These are phyloP conservation scores for Hoplodrina ambigua DNA, from an alignment of 2,888 invertebrate genomes.

Conservation along the genomic window DNA sequence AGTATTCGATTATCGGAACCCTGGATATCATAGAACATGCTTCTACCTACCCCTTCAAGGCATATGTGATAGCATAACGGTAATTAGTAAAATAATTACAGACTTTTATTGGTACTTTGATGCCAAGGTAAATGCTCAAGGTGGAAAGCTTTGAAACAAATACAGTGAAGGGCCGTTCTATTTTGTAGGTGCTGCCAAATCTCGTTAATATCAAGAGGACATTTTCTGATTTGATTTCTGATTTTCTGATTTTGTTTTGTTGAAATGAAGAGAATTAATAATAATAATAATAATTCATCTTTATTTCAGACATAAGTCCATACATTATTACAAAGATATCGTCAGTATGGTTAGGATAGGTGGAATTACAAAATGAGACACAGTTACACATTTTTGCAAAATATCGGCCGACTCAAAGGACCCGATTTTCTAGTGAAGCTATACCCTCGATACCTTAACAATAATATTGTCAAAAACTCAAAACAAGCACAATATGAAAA, in stretches of 20 bases:
- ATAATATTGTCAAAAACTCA: too few relatives aligned
- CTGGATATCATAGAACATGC: too few relatives aligned
- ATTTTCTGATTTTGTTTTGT: too few relatives aligned
- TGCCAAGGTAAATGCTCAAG: constrained; percentile 45
- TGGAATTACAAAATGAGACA: background rate
- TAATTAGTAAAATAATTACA: constrained; percentile 33
- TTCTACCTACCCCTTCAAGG: background rate
- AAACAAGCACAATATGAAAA: too few relatives aligned
- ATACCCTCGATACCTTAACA: too few relatives aligned
- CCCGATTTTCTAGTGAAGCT: background rate
- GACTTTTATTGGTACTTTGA: constrained; percentile 31
- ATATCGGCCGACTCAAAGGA: background rate
- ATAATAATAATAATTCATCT: too few relatives aligned
- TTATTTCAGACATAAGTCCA: too few relatives aligned
- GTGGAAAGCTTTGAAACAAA: constrained; percentile 44
- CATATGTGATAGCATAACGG: constrained; percentile 9
- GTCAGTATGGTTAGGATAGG: too few relatives aligned
- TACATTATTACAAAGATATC: too few relatives aligned
- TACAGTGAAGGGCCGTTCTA: constrained; percentile 55
- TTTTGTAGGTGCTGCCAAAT: constrained; percentile 13
- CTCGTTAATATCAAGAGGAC: background rate
- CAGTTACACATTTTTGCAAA: too few relatives aligned
- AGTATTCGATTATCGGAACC: too few relatives aligned
- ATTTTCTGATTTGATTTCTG: background rate
- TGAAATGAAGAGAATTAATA: too few relatives aligned